A percentile compares a stretch with the other conserved stretches of the same genome.
Evolutionary conservation across 2,113 vertebrate genomes (phyloP).

Genomic region (Archilochus colubris): DNA sequence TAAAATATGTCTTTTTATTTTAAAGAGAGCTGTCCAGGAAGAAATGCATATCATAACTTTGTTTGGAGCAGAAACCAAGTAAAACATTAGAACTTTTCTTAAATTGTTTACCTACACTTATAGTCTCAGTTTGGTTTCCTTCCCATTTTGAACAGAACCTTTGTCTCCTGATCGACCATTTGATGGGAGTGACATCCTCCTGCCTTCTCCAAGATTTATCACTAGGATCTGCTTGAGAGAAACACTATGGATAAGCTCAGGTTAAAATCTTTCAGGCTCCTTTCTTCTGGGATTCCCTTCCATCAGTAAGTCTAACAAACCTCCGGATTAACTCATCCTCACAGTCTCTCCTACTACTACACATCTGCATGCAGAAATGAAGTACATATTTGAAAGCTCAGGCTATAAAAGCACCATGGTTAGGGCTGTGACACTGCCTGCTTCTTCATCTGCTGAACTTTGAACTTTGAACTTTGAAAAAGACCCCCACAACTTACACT

Average conservation of each 20-base stretch:
- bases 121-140: neutral
- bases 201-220: neutral
- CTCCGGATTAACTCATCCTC: neutral
- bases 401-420: neutral
- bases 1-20: neutral
- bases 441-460: neutral
- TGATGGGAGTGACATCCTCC: neutral
- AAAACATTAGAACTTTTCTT: neutral
- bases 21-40: neutral
- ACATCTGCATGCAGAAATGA: neutral
- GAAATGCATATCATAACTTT: neutral
- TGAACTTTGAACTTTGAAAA: neutral
- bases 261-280: neutral
- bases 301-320: neutral
- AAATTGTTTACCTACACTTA: neutral
- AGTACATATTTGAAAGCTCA: fast-evolving
- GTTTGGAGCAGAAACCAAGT: neutral
- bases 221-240: neutral
- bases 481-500: neutral
- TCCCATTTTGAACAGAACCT: neutral
- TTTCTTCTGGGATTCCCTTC: neutral
- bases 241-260: neutral
- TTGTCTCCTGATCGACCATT: neutral
- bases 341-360: neutral
- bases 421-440: neutral